phyloP scores from a whole-genome alignment of 1,140 invertebrate species.

The Neuroterus valhalla region DNA sequence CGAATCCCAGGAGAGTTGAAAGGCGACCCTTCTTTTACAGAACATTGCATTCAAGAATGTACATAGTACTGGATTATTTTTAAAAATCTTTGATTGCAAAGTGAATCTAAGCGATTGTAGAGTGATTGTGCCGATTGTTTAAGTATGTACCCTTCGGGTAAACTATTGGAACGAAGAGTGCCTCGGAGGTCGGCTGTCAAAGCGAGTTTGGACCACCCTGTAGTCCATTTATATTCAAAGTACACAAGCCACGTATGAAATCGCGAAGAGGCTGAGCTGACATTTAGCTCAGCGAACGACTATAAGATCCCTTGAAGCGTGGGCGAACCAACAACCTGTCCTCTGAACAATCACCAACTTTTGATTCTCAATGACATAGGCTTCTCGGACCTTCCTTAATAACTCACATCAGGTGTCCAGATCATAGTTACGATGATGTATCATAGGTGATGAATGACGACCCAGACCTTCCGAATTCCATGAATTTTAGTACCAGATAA shows the following conservation, averaged over 20 bases:
- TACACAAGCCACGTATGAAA: constrained; percentile 60
- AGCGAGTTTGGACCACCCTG: constrained; percentile 58
- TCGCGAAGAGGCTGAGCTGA: constrained; percentile 60
- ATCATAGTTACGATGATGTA: constrained; percentile 1
- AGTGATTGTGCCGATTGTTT: too few relatives aligned
- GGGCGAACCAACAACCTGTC: constrained; percentile 60
- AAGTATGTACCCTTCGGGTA: not conserved
- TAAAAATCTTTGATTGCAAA: too few relatives aligned
- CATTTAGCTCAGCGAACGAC: constrained; percentile 59
- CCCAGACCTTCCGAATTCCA: constrained; percentile 21
- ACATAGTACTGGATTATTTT: too few relatives aligned
- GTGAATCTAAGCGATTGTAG: too few relatives aligned
- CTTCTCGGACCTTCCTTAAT: not conserved
- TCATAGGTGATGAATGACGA: constrained; percentile 4
- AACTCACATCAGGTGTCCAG: constrained; percentile 17
- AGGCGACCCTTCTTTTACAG: too few relatives aligned
- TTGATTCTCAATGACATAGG: constrained; percentile 37
- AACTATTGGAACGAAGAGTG: constrained; percentile 8
- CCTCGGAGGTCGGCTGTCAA: constrained; percentile 36
- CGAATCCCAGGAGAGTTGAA: too few relatives aligned
- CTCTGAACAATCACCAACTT: constrained; percentile 53
- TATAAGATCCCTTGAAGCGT: constrained; percentile 54
- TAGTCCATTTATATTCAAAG: constrained; percentile 64
- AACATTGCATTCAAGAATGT: too few relatives aligned
- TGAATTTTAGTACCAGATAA: constrained; percentile 1